Evolutionary conservation across 2,113 vertebrate species (phyloP), one percentile per base, ranked within the genome.

Genomic region (Osmerus mordax): DNA sequence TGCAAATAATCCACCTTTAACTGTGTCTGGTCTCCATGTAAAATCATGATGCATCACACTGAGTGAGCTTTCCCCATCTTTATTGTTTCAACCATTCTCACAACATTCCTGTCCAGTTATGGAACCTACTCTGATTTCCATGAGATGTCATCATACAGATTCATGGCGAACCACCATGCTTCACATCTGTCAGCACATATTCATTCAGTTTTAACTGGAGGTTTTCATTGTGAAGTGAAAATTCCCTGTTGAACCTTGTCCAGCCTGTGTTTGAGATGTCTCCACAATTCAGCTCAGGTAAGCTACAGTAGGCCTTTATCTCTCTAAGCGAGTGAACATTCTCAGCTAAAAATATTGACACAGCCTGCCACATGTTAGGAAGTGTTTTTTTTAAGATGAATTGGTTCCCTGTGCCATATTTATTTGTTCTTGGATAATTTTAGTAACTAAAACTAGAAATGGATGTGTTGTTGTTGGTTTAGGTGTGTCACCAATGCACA

Each of bases 391-490:
- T 47, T 15, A 0, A 29, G 65, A 41, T 89, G 82, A 91, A 87
- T 78, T 19, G 51, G 76, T 16, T 23, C 76, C 77, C 79, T 89
- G 84, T 86, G 54, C 29, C 25, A 2, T 88, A 82, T 91, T 90
- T 91, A 82, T 91, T 90, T 89, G 83, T 88, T 86, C 75, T 60
- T 0, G 1, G 67, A 80, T 90, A 89, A 87, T 88, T 88, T 89
- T 87, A 84, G 87, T 36, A 80, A 75, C 64, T 66, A 71, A 60
- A 67, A 83, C 69, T 53, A 52, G 73, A 74, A 88, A 80, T 83
- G 69, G 68, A 80, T 67, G 73, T 74, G 58, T 69, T 84, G 56
- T 41, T 68, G 77, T 90, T 88, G 69, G 79, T 85, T 88, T 80
- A 75, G 83, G 80, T 71, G 79, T 78, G 82, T 78, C 78, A 72